Evolutionary conservation across 2,797 vertebrate species (phyloP), one percentile per base, ranked within the genome.

Genomic region (Melopsittacus undulatus): DNA sequence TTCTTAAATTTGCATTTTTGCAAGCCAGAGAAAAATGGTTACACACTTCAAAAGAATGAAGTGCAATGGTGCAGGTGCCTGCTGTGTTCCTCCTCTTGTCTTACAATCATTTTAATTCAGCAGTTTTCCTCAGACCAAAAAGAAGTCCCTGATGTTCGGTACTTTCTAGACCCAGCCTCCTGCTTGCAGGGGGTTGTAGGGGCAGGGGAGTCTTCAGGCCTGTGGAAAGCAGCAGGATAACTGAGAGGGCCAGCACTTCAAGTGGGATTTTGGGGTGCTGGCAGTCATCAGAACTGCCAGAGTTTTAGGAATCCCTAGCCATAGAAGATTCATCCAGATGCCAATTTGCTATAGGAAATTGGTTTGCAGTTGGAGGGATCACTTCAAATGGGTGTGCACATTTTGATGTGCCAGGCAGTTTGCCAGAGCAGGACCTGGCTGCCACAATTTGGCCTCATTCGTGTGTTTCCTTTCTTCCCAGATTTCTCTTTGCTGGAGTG

Each of bases 151-250:
- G 34, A 36, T 22, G 30, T 29, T 27, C 15, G 30, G 67, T 49
- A 45, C 26, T 9, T 70, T 32, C 51, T 15, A 12, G 21, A 10
- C 6, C 5, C 32, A 15, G 5, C 34, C 13, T 67, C 45, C 82
- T 61, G 69, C 80, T 38, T 0, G 0, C 7, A 9, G 66, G 87
- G 38, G 11, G 66, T 26, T 27, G 42, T 56, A 0, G 1, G 64
- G 66, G 49, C 5, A 29, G 26, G 54, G 32, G 63, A 20, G 11
- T 40, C 51, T 68, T 42, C 16, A 34, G 52, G 42, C 59, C 26
- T 61, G 36, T 20, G 2, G 8, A 36, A 29, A 69, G 27, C 75
- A 78, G 34, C 42, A 59, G 62, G 19, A 36, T 20, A 72, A 24
- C 26, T 2, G 6, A 32, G 63, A 43, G 45, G 23, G 7, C 5